A percentile compares a stretch with the other conserved stretches of the same genome.
Evolutionary conservation across 2,797 vertebrate species (phyloP).

Genomic region (Sebastes kiyomatsui): DNA sequence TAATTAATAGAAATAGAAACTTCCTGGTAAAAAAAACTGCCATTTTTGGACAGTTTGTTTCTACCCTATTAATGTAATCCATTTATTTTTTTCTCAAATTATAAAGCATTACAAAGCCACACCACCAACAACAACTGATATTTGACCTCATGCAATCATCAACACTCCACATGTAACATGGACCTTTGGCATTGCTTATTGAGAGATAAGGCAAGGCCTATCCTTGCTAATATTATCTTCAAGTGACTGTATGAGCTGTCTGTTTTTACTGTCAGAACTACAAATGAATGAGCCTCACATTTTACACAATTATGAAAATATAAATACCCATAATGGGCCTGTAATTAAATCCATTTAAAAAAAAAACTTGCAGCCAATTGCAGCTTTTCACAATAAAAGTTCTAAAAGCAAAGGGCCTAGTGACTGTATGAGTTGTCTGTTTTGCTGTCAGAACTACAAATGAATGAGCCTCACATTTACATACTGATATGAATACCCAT

Average conservation of each 20-base stretch:
- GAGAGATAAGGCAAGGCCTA: conserved; percentile 65
- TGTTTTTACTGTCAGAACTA: conserved; percentile 1
- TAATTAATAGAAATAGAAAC: background rate
- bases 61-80: background rate
- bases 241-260: background rate
- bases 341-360: background rate
- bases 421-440: no score
- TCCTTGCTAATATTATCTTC: conserved; percentile 26
- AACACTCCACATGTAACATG: conserved; percentile 36
- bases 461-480: no score
- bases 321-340: background rate
- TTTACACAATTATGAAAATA: background rate
- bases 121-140: conserved; percentile 10
- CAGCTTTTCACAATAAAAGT: background rate
- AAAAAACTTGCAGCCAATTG: background rate
- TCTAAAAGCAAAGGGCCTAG: background rate
- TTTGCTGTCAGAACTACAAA: no score
- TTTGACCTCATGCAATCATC: conserved; percentile 46
- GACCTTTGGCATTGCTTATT: conserved; percentile 71
- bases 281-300: background rate
- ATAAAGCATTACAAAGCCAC: background rate
- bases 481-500: no score
- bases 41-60: background rate
- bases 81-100: background rate
- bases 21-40: background rate